phyloP scores from a whole-genome alignment of 2,797 vertebrate species.

The Poeciliopsis infans region DNA sequence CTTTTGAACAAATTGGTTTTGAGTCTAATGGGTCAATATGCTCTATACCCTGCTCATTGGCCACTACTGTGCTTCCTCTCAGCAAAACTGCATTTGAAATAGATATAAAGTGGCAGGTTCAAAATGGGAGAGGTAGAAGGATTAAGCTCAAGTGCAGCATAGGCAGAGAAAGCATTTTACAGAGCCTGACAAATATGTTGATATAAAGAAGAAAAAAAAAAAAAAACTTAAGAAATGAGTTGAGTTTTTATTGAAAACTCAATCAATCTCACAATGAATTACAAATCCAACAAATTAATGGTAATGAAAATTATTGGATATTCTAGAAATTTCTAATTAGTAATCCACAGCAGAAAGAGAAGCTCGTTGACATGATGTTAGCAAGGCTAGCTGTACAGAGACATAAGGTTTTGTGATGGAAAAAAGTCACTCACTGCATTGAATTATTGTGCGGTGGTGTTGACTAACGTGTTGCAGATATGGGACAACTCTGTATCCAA shows the following conservation, averaged over 20 bases:
- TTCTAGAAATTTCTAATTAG: not conserved
- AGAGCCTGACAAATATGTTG: not conserved
- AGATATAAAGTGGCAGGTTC: slow-evolving; percentile 21
- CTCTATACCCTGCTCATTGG: slow-evolving; percentile 78
- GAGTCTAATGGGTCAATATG: slow-evolving; percentile 83
- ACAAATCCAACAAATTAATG: not conserved
- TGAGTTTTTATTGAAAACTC: not conserved
- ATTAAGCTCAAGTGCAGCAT: slow-evolving; percentile 4
- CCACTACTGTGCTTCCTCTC: slow-evolving; percentile 57
- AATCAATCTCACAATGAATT: not conserved
- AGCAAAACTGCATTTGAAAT: slow-evolving; percentile 33
- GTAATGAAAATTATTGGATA: not conserved
- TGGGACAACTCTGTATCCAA: no score
- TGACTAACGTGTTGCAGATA: no score
- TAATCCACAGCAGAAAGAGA: not conserved
- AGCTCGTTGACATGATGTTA: no score
- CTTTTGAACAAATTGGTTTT: slow-evolving; percentile 84
- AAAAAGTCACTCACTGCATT: no score
- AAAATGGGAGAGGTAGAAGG: slow-evolving; percentile 1
- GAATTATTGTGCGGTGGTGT: no score
- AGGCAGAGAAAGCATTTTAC: not conserved
- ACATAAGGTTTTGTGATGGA: no score
- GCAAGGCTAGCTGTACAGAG: no score
- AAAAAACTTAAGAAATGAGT: not conserved
- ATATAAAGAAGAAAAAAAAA: not conserved